These are phyloP conservation scores for Oncorhynchus kisutch DNA, from an alignment of 2,113 vertebrate species.

Conservation along the genomic window DNA sequence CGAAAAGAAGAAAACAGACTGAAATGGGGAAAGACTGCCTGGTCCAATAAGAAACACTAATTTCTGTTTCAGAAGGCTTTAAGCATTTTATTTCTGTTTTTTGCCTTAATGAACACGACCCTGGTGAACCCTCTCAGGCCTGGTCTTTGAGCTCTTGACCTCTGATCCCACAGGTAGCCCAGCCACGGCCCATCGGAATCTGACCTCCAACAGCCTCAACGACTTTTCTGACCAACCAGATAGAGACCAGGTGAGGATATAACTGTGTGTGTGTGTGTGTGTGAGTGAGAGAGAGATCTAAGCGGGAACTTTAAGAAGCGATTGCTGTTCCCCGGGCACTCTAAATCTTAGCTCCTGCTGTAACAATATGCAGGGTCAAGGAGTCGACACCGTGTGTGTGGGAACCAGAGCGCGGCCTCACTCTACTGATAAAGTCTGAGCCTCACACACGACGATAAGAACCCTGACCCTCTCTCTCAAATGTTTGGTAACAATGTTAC, in stretches of 20 bases:
- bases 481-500: not conserved
- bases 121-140: not conserved
- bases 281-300: not conserved
- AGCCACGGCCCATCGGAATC: slow-evolving; percentile 84
- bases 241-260: slow-evolving; percentile 86
- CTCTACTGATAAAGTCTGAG: not conserved
- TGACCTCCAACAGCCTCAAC: slow-evolving; percentile 92
- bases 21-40: not conserved
- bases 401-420: slow-evolving; percentile 1
- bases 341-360: slow-evolving; percentile 15
- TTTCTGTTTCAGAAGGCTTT: no score
- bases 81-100: no score
- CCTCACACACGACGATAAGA: slow-evolving; percentile 4
- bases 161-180: slow-evolving; percentile 81
- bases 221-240: slow-evolving; percentile 98
- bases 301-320: not conserved
- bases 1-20: not conserved
- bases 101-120: not conserved
- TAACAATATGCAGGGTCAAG: slow-evolving; percentile 19
- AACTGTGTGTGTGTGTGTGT: slow-evolving; percentile 2
- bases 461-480: not conserved
- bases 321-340: not conserved
- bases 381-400: slow-evolving; percentile 6
- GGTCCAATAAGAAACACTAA: no score
- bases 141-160: not conserved